Evolutionary conservation across 1,140 invertebrate species (phyloP).

Genomic region (Rhagoletis zephyria): DNA sequence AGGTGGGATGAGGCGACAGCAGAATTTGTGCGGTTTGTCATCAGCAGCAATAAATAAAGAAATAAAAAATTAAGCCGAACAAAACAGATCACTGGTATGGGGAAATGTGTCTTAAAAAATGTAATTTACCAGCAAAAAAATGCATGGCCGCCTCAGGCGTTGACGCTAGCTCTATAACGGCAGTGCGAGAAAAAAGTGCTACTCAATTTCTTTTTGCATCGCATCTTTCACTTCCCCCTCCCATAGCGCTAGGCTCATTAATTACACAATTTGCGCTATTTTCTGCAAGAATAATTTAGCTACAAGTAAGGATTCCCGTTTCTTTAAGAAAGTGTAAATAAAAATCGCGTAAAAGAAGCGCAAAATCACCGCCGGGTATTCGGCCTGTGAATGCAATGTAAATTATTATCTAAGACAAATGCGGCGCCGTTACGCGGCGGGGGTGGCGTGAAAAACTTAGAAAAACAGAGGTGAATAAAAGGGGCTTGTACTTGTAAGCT

Average conservation of each 20-base stretch:
- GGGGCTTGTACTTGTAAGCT: too few relatives aligned
- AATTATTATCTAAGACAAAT: conserved; percentile 31
- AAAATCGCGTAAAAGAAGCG: not conserved
- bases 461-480: not conserved
- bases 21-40: not conserved
- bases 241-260: not conserved
- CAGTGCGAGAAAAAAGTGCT: not conserved
- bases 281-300: conserved; percentile 22
- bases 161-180: not conserved
- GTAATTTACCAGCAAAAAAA: not conserved
- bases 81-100: not conserved
- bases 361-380: not conserved
- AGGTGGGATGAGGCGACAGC: not conserved
- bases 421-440: not conserved
- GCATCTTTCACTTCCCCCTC: not conserved
- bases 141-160: not conserved
- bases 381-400: not conserved
- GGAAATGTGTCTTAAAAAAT: not conserved
- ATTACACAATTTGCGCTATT: conserved; percentile 40
- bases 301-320: not conserved
- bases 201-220: not conserved
- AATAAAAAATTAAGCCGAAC: not conserved
- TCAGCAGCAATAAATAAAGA: not conserved
- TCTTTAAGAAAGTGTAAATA: not conserved
- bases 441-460: not conserved